Evolutionary conservation across 30 jellyfish, hydroid and myxozoan species (phyloP).

Genomic region (Hydractinia echinata): DNA sequence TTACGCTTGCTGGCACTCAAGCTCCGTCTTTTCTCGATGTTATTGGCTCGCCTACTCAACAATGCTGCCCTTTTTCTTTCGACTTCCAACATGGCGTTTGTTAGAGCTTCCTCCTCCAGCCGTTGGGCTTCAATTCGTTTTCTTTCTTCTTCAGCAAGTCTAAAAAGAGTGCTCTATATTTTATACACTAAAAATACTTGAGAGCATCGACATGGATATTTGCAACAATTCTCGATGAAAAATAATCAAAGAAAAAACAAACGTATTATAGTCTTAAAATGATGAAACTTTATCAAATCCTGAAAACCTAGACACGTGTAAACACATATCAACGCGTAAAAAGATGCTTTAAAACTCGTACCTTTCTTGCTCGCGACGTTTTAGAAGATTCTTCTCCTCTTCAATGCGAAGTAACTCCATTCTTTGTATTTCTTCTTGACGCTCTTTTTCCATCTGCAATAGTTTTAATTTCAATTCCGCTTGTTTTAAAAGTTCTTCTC

Average conservation of each 20-base stretch:
- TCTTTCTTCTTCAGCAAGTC: conserved; percentile 51
- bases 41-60: conserved; percentile 44
- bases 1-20: conserved; percentile 34
- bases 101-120: conserved; percentile 44
- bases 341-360: not conserved
- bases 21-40: conserved; percentile 41
- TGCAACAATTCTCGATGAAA: no score
- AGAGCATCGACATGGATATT: no score
- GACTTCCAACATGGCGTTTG: conserved; percentile 28
- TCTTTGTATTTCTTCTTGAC: conserved; percentile 28
- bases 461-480: conserved; percentile 56
- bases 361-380: not conserved
- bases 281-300: no score
- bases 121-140: conserved; percentile 49
- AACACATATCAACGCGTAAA: no score
- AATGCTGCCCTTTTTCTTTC: conserved; percentile 46
- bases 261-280: no score
- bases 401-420: conserved; percentile 28
- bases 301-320: no score
- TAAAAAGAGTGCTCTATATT: not conserved
- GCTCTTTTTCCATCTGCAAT: conserved; percentile 52
- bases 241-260: no score
- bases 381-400: not conserved
- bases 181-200: no score
- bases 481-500: conserved; percentile 52